These are phyloP conservation scores for Nerophis ophidion DNA, from an alignment of 2,113 vertebrate genomes.

Conservation along the genomic window DNA sequence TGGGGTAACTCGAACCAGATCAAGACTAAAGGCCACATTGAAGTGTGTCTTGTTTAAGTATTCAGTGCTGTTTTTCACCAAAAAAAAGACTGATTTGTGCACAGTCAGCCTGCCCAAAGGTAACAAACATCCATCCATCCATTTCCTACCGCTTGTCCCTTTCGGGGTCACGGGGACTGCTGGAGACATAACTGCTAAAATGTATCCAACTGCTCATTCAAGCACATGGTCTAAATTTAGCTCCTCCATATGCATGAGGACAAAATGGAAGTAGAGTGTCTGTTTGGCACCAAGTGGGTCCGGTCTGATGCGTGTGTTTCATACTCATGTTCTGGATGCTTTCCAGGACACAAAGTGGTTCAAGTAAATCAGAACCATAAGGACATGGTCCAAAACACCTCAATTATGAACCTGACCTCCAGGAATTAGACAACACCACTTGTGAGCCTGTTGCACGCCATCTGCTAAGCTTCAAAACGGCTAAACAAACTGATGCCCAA, in stretches of 20 bases:
- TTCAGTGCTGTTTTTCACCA: no score
- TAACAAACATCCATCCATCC: no score
- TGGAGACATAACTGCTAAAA: background rate
- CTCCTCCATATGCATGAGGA: conserved; percentile 5
- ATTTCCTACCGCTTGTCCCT: no score
- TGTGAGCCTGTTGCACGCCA: conserved; percentile 8
- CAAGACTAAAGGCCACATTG: no score
- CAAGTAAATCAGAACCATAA: conserved; percentile 21
- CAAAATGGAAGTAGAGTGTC: conserved; percentile 11
- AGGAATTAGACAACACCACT: conserved; percentile 27
- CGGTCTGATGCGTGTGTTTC: conserved; percentile 9
- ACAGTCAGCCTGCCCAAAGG: no score
- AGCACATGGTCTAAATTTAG: conserved; percentile 4
- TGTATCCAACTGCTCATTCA: background rate
- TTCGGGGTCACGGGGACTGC: no score
- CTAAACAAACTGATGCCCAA: background rate
- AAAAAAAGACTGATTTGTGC: no score
- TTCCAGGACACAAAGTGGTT: conserved; percentile 29
- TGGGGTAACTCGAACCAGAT: no score
- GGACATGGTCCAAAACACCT: conserved; percentile 22
- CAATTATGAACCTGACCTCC: conserved; percentile 18
- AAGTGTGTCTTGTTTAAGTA: no score
- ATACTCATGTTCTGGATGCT: conserved; percentile 26
- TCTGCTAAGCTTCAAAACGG: background rate
- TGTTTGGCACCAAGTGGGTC: conserved; percentile 24